These are phyloP conservation scores for Ctenoplectra terminalis DNA, from an alignment of 1,140 invertebrate species.

Conservation along the genomic window DNA sequence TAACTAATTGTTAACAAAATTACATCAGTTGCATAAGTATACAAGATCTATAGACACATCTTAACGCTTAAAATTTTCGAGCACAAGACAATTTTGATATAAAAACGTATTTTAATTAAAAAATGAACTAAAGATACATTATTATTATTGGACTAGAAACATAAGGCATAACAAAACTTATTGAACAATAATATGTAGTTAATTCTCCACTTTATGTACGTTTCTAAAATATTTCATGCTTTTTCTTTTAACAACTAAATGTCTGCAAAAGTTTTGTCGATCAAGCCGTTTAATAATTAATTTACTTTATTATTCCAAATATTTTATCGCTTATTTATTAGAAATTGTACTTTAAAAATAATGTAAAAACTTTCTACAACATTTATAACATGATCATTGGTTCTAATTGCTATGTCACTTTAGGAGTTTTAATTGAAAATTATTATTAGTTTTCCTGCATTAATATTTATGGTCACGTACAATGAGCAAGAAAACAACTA, in stretches of 20 bases:
- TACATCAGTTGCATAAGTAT: conserved; percentile 18
- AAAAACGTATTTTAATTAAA: conserved; percentile 23
- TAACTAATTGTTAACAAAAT: conserved; percentile 7
- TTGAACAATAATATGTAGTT: conserved; percentile 21
- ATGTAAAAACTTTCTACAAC: conserved; percentile 39
- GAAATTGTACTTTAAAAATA: conserved; percentile 44
- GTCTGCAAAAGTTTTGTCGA: conserved; percentile 22
- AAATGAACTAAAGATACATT: conserved; percentile 46
- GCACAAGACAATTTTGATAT: conserved; percentile 23
- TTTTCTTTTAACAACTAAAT: conserved; percentile 37
- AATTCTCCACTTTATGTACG: conserved; percentile 31
- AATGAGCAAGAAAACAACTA: conserved; percentile 34
- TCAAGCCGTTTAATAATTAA: conserved; percentile 30
- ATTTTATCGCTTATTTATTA: conserved; percentile 20
- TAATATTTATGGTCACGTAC: conserved; percentile 17
- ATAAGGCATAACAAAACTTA: conserved; percentile 42
- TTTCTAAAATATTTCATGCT: conserved; percentile 38
- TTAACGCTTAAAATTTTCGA: conserved; percentile 25
- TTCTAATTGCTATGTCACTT: conserved; percentile 12
- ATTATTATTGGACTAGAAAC: conserved; percentile 56
- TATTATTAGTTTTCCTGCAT: conserved; percentile 23
- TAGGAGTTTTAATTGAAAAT: conserved; percentile 40
- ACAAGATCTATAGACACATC: conserved; percentile 12
- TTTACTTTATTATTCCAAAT: conserved; percentile 19
- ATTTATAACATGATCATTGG: conserved; percentile 28